A percentile compares a stretch with the other conserved stretches of the same genome.
Conservation (phyloP, 2,797 vertebrate species). For the Stomatorhinus walkeri region DNA sequence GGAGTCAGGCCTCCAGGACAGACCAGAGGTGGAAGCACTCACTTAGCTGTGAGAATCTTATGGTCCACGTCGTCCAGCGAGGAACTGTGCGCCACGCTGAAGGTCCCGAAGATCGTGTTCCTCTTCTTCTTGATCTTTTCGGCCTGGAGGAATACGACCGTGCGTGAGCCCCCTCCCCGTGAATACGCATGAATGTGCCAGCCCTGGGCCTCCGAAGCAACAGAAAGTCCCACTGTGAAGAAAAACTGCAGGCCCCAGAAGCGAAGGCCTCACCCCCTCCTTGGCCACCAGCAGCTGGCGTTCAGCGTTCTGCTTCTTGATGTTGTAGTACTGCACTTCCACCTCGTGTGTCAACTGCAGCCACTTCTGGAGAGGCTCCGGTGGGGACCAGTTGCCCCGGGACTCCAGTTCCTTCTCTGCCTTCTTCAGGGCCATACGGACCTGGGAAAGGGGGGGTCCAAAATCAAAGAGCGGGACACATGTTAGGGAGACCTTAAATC, state of each 20-base stretch:
- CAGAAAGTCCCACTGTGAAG: background rate
- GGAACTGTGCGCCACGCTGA: conserved; percentile 93
- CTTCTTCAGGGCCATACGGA: conserved; percentile 81
- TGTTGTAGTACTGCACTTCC: conserved; percentile 84
- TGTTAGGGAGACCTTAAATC: background rate
- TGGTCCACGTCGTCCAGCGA: conserved; percentile 92
- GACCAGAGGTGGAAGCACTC: conserved; percentile 41
- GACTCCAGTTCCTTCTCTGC: conserved; percentile 85
- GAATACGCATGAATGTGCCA: background rate
- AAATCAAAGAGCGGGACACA: background rate
- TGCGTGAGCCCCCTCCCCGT: background rate
- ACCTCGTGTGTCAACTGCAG: conserved; percentile 64
- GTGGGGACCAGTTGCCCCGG: conserved; percentile 52
- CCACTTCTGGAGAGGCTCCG: conserved; percentile 56
- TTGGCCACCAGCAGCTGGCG: conserved; percentile 80
- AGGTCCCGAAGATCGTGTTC: conserved; percentile 84
- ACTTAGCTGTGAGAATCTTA: conserved; percentile 94
- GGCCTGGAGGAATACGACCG: conserved; percentile 62
- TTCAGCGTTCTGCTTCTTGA: conserved; percentile 88
- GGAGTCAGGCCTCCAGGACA: background rate
- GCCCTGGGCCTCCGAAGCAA: background rate
- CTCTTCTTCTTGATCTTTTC: conserved; percentile 96
- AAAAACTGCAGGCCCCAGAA: background rate
- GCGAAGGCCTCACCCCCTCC: conserved; percentile 74
- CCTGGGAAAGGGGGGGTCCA: conserved; percentile 50